Conservation (phyloP, 2,113 vertebrate genomes). For the Ochotona princeps region DNA sequence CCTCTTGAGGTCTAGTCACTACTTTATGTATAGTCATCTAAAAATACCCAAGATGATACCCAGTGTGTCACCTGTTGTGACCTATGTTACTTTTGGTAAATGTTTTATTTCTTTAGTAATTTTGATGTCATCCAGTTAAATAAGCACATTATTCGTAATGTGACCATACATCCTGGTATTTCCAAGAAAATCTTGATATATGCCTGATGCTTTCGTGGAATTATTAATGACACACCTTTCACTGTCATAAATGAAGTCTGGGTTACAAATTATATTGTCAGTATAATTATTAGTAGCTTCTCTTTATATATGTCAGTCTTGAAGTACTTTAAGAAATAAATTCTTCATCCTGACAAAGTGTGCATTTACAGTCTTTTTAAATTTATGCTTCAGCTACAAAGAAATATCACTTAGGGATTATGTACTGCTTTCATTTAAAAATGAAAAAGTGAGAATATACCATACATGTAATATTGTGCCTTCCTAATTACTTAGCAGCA, state of each 20-base stretch:
- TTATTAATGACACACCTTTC: not conserved
- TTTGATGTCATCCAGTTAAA: not conserved
- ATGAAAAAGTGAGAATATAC: not conserved
- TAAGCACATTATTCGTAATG: not conserved
- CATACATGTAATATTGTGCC: not conserved
- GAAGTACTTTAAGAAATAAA: not conserved
- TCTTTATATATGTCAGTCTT: not conserved
- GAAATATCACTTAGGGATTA: slow-evolving; percentile 1
- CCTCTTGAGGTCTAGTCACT: too few species aligned
- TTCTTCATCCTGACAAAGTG: not conserved
- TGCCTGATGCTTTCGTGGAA: not conserved
- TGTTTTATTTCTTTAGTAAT: not conserved
- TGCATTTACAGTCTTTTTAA: slow-evolving; percentile 8
- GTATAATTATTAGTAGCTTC: slow-evolving; percentile 11
- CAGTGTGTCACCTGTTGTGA: not conserved
- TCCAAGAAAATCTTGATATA: not conserved
- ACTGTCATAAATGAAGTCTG: not conserved
- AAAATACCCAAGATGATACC: not conserved
- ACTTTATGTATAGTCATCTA: too few species aligned
- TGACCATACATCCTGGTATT: not conserved
- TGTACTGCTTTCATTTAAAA: slow-evolving; percentile 21
- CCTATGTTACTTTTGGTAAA: not conserved
- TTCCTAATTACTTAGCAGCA: slow-evolving; percentile 30
- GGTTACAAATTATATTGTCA: not conserved
- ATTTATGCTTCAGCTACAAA: slow-evolving; percentile 15